Percentiles rank a stretch among this genome's conserved stretches.
Evolutionary conservation across 1,140 invertebrate genomes (phyloP).

Genomic region (Caenorhabditis tropicalis): DNA sequence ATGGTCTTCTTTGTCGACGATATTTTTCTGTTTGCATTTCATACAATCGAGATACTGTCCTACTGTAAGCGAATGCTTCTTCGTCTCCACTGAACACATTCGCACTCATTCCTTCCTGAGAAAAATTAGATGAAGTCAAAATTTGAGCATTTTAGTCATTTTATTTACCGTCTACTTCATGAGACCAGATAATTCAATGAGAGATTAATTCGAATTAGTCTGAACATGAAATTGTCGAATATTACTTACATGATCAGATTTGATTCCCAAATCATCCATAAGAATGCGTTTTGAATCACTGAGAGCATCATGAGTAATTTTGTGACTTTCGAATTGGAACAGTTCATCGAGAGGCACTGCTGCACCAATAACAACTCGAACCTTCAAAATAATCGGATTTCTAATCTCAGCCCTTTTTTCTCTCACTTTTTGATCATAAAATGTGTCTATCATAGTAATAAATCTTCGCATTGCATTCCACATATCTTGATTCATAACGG

Average conservation of each 20-base stretch:
- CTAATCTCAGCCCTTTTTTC: too few species aligned
- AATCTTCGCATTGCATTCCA: conserved; percentile 87
- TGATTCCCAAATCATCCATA: conserved; percentile 91
- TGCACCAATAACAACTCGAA: conserved; percentile 82
- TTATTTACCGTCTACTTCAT: too few species aligned
- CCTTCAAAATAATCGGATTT: conserved; percentile 74
- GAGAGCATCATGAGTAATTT: conserved; percentile 72
- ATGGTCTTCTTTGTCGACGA: background rate
- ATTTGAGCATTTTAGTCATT: too few species aligned
- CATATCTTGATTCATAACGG: conserved; percentile 80
- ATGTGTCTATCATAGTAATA: conserved; percentile 93
- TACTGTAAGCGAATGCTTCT: conserved; percentile 93
- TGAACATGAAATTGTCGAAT: conserved; percentile 4
- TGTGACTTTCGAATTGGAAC: conserved; percentile 77
- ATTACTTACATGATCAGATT: conserved; percentile 68
- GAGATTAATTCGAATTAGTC: background rate
- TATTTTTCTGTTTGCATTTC: conserved; percentile 85
- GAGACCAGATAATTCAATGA: too few species aligned
- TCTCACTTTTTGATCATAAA: conserved; percentile 90
- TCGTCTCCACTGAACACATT: conserved; percentile 96
- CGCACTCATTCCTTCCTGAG: conserved; percentile 78
- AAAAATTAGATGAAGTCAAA: conserved; percentile 48
- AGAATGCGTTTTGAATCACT: conserved; percentile 82
- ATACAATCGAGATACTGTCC: conserved; percentile 87
- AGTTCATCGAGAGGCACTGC: conserved; percentile 80